A percentile compares a stretch with the other conserved stretches of the same genome.
Conservation (phyloP, 2,888 invertebrate genomes). For the Cheilosia impressa region DNA sequence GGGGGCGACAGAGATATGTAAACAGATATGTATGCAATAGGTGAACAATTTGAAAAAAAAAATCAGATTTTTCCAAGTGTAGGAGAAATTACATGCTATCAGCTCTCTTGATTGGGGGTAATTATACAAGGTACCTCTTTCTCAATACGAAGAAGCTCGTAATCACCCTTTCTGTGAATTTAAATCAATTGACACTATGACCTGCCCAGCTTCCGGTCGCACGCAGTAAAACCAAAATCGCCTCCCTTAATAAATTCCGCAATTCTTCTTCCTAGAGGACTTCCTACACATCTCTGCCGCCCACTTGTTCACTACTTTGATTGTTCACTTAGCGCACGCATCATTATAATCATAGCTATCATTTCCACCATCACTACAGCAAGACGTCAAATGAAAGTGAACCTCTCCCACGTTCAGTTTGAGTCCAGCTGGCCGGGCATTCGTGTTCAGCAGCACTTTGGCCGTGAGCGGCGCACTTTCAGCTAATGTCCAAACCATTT, state of each 20-base stretch:
- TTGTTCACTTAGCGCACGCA: slow-evolving; percentile 17
- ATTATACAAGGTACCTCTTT: not conserved
- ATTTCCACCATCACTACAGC: slow-evolving; percentile 8
- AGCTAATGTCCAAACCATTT: slow-evolving; percentile 15
- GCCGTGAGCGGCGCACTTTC: slow-evolving; percentile 1
- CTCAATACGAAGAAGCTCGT: not conserved
- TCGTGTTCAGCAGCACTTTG: slow-evolving; percentile 8
- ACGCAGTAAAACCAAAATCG: not conserved
- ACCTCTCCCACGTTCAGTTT: slow-evolving; percentile 6
- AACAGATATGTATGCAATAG: not conserved
- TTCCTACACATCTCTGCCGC: not conserved
- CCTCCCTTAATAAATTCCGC: not conserved
- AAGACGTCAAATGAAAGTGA: slow-evolving; percentile 8
- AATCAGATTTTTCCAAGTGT: not conserved
- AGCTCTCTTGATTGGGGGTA: too few species aligned
- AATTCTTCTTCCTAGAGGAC: not conserved
- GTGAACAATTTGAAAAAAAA: not conserved
- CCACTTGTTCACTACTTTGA: not conserved
- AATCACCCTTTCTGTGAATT: not conserved
- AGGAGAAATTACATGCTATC: not conserved
- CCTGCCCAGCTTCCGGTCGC: not conserved
- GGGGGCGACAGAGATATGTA: not conserved
- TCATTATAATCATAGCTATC: slow-evolving; percentile 1
- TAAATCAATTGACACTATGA: too few species aligned
- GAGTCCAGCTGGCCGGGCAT: not conserved